Percentiles rank a stretch among this genome's conserved stretches.
phyloP scores from a whole-genome alignment of 2,113 vertebrate genomes.

The Microcebus lehilahytsara region DNA sequence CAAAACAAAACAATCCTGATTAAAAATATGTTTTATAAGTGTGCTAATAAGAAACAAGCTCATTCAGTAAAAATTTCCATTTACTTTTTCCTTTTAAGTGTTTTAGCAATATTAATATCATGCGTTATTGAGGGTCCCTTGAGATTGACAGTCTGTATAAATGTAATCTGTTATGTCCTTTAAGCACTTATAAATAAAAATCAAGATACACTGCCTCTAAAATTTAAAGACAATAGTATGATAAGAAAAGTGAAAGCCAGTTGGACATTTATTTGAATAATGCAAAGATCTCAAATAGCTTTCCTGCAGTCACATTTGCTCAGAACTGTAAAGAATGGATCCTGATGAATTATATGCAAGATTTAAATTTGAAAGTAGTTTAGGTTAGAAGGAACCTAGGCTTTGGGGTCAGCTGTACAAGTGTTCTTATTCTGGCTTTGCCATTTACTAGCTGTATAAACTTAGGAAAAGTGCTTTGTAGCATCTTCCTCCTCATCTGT shows the following conservation, averaged over 20 bases:
- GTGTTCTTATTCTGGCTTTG: neutral
- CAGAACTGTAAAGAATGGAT: neutral
- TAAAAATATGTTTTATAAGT: neutral
- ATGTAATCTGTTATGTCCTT: neutral
- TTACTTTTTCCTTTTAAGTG: neutral
- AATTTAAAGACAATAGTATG: neutral
- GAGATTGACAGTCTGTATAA: neutral
- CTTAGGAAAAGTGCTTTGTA: neutral
- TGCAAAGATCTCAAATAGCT: neutral
- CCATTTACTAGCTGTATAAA: neutral
- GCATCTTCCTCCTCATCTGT: neutral
- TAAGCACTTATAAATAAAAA: conserved; percentile 5
- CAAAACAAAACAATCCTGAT: neutral
- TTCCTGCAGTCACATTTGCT: neutral
- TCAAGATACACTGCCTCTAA: neutral
- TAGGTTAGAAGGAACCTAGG: neutral
- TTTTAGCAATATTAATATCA: conserved; percentile 17
- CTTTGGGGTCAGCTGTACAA: neutral
- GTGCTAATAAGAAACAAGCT: conserved; percentile 21
- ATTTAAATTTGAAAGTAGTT: neutral
- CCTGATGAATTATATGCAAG: neutral
- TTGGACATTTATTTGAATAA: neutral
- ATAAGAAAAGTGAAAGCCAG: neutral
- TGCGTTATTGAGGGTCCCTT: neutral
- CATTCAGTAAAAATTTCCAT: neutral